Evolutionary conservation across 2,797 vertebrate species (phyloP).

Genomic region (Dicrostonyx torquatus): DNA sequence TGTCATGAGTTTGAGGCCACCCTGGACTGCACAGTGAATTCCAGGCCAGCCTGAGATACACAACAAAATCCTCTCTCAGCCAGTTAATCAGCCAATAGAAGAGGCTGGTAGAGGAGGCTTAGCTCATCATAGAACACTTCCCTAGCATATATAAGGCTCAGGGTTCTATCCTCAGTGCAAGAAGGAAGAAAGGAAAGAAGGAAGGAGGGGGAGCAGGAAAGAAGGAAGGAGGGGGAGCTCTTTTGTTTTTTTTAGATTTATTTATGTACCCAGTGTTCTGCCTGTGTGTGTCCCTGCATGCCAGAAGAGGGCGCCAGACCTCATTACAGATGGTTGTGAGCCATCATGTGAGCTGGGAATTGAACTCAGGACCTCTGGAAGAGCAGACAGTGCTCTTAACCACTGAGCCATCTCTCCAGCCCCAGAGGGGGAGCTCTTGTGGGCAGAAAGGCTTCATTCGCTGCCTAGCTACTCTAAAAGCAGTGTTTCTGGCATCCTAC

Average conservation of each 20-base stretch:
- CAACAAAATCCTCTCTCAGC: neutral
- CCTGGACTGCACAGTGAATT: neutral
- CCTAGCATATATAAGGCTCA: neutral
- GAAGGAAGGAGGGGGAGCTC: neutral
- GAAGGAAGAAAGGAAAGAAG: rapidly evolving
- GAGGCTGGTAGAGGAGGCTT: neutral
- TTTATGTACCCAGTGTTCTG: no score
- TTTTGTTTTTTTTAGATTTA: no score
- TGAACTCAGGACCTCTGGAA: no score
- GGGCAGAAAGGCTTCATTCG: neutral
- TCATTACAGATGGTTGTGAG: no score
- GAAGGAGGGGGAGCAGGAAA: neutral
- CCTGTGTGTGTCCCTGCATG: no score
- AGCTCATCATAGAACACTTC: neutral
- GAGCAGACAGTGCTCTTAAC: no score
- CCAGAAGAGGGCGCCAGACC: no score
- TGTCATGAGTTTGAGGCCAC: neutral
- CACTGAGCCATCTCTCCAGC: no score
- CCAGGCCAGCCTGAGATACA: neutral
- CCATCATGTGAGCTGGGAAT: no score
- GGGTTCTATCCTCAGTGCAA: neutral
- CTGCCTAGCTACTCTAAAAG: neutral
- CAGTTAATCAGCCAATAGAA: neutral
- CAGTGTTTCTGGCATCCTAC: neutral
- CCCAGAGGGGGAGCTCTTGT: neutral